Conservation (phyloP, 2,113 vertebrate genomes). For the Arothron firmamentum region DNA sequence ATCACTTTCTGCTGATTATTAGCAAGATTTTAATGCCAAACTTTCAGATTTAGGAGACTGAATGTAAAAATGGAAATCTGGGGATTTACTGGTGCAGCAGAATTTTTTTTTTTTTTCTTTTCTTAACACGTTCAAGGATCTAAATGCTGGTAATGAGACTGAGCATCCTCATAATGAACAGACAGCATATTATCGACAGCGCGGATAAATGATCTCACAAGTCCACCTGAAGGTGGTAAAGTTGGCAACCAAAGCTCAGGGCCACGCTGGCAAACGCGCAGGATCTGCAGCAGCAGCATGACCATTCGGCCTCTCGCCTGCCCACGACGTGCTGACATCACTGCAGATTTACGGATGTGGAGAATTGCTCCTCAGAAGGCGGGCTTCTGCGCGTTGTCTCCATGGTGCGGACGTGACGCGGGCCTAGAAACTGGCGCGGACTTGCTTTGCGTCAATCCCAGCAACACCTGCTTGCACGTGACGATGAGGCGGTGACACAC, state of each 20-base stretch:
- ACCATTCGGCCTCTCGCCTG: constrained; percentile 4
- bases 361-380: too few relatives aligned
- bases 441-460: constrained; percentile 21
- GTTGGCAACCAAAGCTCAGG: constrained; percentile 16
- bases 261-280: constrained; percentile 26
- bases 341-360: too few relatives aligned
- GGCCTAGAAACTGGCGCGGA: constrained; percentile 1
- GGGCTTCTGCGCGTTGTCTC: too few relatives aligned
- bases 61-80: constrained; percentile 18
- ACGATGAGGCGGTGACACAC: constrained; percentile 2
- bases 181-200: constrained; percentile 41
- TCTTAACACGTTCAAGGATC: constrained; percentile 36
- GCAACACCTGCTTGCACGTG: constrained; percentile 13
- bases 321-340: too few relatives aligned
- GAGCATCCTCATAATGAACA: constrained; percentile 38
- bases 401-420: too few relatives aligned
- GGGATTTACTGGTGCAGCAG: constrained; percentile 15
- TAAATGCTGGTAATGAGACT: constrained; percentile 43
- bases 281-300: constrained; percentile 18
- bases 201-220: constrained; percentile 34
- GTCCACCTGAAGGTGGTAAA: constrained; percentile 21
- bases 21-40: background rate
- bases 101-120: constrained; percentile 29
- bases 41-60: background rate
- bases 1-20: too few relatives aligned